Percentiles rank a stretch among this genome's conserved stretches.
Conservation (phyloP, 2,888 invertebrate species). For the Plebejus melissa region DNA sequence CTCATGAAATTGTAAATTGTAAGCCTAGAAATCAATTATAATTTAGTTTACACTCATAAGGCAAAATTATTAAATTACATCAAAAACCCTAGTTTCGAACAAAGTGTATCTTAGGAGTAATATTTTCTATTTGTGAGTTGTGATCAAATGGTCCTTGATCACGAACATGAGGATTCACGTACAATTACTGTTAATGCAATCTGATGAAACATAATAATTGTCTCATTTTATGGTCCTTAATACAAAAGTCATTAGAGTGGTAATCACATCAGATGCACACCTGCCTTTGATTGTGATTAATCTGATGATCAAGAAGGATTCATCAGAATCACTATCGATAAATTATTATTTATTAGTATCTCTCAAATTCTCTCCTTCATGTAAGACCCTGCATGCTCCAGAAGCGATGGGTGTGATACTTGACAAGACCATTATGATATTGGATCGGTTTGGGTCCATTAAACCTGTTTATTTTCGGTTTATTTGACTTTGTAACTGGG, state of each 20-base stretch:
- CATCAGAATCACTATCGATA: neutral
- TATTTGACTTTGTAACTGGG: slow-evolving; percentile 23
- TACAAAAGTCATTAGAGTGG: neutral
- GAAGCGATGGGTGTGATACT: neutral
- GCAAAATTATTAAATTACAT: too few species aligned
- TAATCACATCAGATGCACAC: neutral
- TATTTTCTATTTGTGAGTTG: neutral
- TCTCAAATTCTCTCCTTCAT: neutral
- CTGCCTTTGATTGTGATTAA: neutral
- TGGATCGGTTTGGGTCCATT: slow-evolving; percentile 14
- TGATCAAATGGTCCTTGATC: neutral
- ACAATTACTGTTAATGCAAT: neutral
- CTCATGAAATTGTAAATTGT: too few species aligned
- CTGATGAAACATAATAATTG: neutral
- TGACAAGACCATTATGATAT: slow-evolving; percentile 5
- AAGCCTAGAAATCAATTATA: too few species aligned
- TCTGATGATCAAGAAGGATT: neutral
- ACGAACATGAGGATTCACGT: neutral
- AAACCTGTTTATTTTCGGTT: slow-evolving; percentile 22
- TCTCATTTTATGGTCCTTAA: neutral
- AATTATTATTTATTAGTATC: too few species aligned
- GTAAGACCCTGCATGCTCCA: neutral
- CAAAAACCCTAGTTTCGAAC: too few species aligned
- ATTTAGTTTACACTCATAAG: too few species aligned
- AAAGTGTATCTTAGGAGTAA: too few species aligned